Percentiles rank a stretch among this genome's conserved stretches.
Evolutionary conservation across 2,113 vertebrate species (phyloP).

Genomic region (Alligator sinensis): DNA sequence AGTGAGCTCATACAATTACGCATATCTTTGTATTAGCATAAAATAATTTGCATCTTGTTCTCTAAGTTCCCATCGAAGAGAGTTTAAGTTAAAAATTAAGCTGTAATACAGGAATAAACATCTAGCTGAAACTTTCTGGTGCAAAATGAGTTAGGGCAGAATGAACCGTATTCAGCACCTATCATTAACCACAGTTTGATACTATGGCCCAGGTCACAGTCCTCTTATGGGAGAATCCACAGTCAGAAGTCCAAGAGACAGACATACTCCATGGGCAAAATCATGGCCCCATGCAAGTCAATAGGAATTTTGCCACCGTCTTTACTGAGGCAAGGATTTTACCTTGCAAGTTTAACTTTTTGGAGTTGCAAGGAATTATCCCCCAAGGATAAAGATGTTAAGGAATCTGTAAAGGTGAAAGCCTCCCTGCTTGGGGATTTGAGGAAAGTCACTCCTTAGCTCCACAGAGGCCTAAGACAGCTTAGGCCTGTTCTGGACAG

Average conservation of each 20-base stretch:
- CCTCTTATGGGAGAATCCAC: background rate
- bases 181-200: background rate
- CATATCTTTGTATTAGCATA: background rate
- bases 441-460: background rate
- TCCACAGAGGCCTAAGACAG: background rate
- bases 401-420: background rate
- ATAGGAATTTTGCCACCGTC: background rate
- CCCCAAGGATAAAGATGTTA: background rate
- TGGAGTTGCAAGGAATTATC: accelerated
- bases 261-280: background rate
- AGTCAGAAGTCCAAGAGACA: background rate
- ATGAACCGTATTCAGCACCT: background rate
- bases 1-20: background rate
- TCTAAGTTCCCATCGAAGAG: background rate
- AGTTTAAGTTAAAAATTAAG: background rate
- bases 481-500: background rate
- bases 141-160: background rate
- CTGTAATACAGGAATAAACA: background rate
- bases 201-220: background rate
- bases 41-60: background rate
- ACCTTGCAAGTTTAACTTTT: accelerated
- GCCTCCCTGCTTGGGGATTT: background rate
- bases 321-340: background rate
- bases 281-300: background rate
- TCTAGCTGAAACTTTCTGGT: background rate